Base-by-base conservation (phyloP, 2,888 invertebrate genomes). In the Tetrapedia diversipes region DNA sequence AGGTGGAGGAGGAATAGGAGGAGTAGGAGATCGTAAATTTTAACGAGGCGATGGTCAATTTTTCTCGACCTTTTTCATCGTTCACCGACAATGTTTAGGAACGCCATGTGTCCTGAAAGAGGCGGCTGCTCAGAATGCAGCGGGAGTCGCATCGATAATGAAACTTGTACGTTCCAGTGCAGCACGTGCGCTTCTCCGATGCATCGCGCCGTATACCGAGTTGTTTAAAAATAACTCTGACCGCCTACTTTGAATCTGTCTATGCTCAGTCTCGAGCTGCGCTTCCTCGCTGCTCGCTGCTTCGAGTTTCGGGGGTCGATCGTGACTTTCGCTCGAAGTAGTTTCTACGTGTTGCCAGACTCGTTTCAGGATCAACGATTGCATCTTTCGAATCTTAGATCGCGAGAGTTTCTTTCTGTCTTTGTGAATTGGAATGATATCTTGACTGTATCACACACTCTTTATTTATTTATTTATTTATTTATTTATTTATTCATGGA, bases 51-150 rank as follows among this genome's bases (percentile, higher is more conserved):
- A n/a, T 22, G n/a, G 3, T 8, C 43, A 22, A 29, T 29, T 29
- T 51, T 41, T 51, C n/a, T 14, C 8, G 1, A 10, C 4, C 0
- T 24, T n/a, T 64, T 56, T 51, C 45, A 65, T 29, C 71, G 64
- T 71, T 71, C 53, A 71, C 71, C 64, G 64, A 63, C 72, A 65
- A 65, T 45, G 43, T 43, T 6, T 7, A 14, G 37, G 39, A 53
- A 59, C 19, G 69, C 29, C 24, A 32, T 37, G n/a, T n/a, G n/a
- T 64, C 64, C 71, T 63, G 63, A 49, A 53, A 71, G 59, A 41
- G 56, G 29, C 34, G 22, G 14, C 72, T 54, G 68, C 37, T 71
- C 60, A 60, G 60, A 72, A 72, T 72, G 72, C 75, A 22, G n/a
- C 59, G 16, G 41, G 60, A 43, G 43, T 54, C 27, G 54, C 54